A percentile compares a stretch with the other conserved stretches of the same genome.
Conservation (phyloP, 2,797 vertebrate genomes). For the Ammospiza maritima region DNA sequence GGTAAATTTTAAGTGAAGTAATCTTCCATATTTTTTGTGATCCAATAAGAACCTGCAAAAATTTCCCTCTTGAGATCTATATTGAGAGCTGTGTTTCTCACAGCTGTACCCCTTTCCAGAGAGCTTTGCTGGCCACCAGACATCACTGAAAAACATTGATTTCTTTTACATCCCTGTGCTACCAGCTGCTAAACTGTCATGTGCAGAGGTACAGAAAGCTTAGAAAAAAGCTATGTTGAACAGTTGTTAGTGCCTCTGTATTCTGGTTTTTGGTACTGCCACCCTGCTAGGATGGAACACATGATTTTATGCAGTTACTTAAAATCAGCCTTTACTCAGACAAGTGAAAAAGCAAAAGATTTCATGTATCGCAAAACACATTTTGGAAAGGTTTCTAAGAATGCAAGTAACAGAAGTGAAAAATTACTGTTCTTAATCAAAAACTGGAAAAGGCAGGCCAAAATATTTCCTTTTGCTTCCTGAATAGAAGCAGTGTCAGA, state of each 20-base stretch:
- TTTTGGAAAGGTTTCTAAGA: background rate
- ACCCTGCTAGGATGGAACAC: rapidly evolving
- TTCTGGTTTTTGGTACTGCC: background rate
- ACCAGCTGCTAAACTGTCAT: background rate
- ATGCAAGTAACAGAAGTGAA: background rate
- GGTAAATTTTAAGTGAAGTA: background rate
- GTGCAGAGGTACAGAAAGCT: background rate
- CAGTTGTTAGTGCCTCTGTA: background rate
- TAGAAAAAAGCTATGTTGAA: background rate
- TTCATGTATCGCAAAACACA: background rate
- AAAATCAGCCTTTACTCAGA: background rate
- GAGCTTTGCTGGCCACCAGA: background rate
- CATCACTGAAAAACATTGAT: background rate
- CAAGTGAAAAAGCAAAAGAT: background rate
- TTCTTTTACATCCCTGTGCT: background rate
- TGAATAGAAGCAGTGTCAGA: background rate
- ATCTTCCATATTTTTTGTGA: background rate
- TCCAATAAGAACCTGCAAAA: background rate
- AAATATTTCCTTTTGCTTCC: background rate
- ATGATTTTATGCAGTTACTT: background rate
- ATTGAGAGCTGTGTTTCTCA: background rate
- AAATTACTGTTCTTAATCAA: background rate
- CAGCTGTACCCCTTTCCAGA: background rate
- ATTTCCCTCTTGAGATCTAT: background rate
- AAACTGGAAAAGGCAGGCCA: background rate